Conservation (phyloP, 2,888 invertebrate genomes). For the Drepana falcataria region DNA sequence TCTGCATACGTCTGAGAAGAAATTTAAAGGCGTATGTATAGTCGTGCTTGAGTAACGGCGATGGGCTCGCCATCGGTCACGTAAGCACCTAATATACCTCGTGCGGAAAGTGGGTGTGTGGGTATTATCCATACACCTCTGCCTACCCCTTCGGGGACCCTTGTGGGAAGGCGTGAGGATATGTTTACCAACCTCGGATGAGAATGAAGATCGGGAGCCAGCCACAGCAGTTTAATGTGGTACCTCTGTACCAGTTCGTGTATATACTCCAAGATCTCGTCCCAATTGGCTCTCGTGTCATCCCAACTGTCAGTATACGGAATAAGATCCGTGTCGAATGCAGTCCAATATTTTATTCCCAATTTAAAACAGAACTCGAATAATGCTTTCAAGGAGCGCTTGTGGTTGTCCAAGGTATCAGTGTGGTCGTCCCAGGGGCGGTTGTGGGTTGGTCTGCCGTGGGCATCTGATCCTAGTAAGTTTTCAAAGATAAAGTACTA, state of each 20-base stretch:
- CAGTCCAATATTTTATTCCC: slow-evolving; percentile 81
- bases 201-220: slow-evolving; percentile 81
- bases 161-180: too few relatives aligned
- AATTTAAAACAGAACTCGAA: slow-evolving; percentile 82
- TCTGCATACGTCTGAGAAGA: too few relatives aligned
- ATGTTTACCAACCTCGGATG: slow-evolving; percentile 56
- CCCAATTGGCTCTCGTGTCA: slow-evolving; percentile 75
- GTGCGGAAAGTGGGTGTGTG: too few relatives aligned
- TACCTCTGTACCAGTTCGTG: slow-evolving; percentile 74
- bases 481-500: too few relatives aligned
- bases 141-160: too few relatives aligned
- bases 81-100: too few relatives aligned
- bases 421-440: slow-evolving; percentile 79
- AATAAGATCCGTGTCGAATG: slow-evolving; percentile 80
- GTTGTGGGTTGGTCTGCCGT: slow-evolving; percentile 56
- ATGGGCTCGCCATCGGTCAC: too few relatives aligned
- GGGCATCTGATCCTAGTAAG: slow-evolving; percentile 53
- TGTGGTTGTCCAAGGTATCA: slow-evolving; percentile 76
- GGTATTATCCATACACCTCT: too few relatives aligned
- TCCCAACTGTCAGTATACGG: slow-evolving; percentile 75
- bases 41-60: too few relatives aligned
- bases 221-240: slow-evolving; percentile 80
- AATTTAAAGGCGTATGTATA: too few relatives aligned
- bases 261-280: slow-evolving; percentile 78
- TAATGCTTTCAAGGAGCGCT: slow-evolving; percentile 77